Evolutionary conservation across 1,140 invertebrate species (phyloP), one percentile per base, ranked within the genome.

Genomic region (Hylaeus anthracinus): DNA sequence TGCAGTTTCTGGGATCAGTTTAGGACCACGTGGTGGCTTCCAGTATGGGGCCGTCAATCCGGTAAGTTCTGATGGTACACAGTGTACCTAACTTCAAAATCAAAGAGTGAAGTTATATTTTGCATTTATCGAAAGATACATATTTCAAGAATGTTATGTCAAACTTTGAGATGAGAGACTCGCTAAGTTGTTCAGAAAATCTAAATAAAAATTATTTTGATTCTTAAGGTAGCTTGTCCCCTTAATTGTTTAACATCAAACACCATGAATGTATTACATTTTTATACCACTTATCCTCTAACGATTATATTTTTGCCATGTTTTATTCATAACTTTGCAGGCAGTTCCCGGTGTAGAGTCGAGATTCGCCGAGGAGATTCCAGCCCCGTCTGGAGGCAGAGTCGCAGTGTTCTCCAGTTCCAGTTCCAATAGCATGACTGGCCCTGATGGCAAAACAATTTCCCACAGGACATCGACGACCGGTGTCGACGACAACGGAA

Each of bases 401-500:
- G 95, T 91, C 82, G 95, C 95, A 72, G 95, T 96, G 39, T 96
- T 95, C 39, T 94, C 95, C n/a, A 92, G 92, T 45, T 95, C 95
- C 1, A 96, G 72, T 12, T 95, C 94, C 51, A 94, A 95, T 64
- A 93, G 93, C 1, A 94, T 93, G 1, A 90, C 93, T 0, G 95
- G 95, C 76, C 89, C 95, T 1, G 94, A 96, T 87, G 96, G 96
- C 41, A 94, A 95, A 73, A 91, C 93, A 41, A 89, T 91, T 58
- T 93, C 90, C 37, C 93, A 91, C 64, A 95, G 96, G 78, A 90
- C 93, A 39, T 94, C 96, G 1, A 94, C 95, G 56, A 96, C 96
- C 9, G 94, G 95, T 3, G 94, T 97, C 65, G 96, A 97, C 84
- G 95, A 97, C 81, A 96, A 97, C 86, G 96, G 96, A 86, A 95